Conservation (phyloP, 2,113 vertebrate genomes). For the Cettia cetti region DNA sequence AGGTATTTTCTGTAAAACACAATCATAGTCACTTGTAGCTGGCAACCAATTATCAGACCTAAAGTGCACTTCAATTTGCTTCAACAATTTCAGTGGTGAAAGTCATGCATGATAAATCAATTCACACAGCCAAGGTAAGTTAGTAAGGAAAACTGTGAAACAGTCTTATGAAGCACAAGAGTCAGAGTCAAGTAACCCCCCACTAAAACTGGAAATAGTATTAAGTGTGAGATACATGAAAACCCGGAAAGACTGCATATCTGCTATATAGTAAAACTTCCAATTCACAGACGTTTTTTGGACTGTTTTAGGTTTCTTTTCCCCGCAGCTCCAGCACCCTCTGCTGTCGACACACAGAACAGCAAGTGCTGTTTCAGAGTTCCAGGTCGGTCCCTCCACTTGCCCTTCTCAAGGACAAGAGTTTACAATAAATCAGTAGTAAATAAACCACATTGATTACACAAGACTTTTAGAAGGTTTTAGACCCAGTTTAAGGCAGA, state of each 20-base stretch:
- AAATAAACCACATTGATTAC: background rate
- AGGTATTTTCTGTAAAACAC: background rate
- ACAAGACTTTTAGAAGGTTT: background rate
- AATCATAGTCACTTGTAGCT: background rate
- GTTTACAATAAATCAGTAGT: background rate
- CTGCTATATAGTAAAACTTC: background rate
- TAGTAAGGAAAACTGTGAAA: background rate
- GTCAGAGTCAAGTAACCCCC: background rate
- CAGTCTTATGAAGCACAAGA: accelerated
- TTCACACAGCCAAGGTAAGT: background rate
- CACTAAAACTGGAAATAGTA: background rate
- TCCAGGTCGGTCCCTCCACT: background rate
- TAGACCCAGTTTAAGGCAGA: background rate
- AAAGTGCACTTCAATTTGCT: background rate
- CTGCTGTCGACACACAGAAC: conserved; percentile 1
- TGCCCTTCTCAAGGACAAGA: background rate
- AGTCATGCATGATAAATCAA: background rate
- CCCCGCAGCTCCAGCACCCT: background rate
- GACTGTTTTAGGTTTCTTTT: background rate
- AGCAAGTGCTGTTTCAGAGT: background rate
- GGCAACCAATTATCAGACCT: conserved; percentile 34
- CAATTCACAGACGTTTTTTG: background rate
- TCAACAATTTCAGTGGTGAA: background rate
- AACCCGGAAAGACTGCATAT: background rate
- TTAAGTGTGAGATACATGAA: background rate